Conservation (phyloP, 2,888 invertebrate genomes). For the Drosophila histrio region DNA sequence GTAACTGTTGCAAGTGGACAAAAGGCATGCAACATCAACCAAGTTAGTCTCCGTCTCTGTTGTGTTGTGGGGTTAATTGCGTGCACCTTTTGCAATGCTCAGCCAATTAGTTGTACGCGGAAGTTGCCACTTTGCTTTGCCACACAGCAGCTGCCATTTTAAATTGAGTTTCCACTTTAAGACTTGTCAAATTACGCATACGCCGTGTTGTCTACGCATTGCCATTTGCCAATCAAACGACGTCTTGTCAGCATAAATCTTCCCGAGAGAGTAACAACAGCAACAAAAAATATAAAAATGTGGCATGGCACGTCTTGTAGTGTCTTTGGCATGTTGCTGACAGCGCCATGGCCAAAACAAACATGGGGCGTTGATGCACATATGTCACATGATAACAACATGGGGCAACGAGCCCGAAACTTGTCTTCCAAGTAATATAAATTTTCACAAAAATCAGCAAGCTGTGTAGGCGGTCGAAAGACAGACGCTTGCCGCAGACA, state of each 20-base stretch:
- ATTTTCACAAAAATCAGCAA: slow-evolving; percentile 80
- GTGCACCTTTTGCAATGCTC: slow-evolving; percentile 52
- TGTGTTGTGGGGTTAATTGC: slow-evolving; percentile 72
- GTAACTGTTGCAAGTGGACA: slow-evolving; percentile 34
- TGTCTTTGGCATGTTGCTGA: slow-evolving; percentile 33
- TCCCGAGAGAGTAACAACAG: neutral
- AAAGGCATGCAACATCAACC: slow-evolving; percentile 46
- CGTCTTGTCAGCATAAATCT: slow-evolving; percentile 75
- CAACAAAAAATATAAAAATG: neutral
- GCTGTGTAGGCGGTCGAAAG: slow-evolving; percentile 72
- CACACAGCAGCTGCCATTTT: slow-evolving; percentile 6
- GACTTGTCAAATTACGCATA: slow-evolving; percentile 76
- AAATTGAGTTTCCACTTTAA: slow-evolving; percentile 57
- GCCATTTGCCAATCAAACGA: slow-evolving; percentile 76
- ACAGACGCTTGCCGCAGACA: slow-evolving; percentile 11
- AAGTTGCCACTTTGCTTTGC: slow-evolving; percentile 64
- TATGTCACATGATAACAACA: slow-evolving; percentile 82
- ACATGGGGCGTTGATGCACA: slow-evolving; percentile 81
- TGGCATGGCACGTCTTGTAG: slow-evolving; percentile 11
- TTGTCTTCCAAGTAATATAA: slow-evolving; percentile 69
- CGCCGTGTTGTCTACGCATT: slow-evolving; percentile 60
- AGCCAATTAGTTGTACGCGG: slow-evolving; percentile 81
- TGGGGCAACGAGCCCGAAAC: slow-evolving; percentile 53
- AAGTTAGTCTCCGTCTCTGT: slow-evolving; percentile 32
- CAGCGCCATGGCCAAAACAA: slow-evolving; percentile 50